A percentile compares a stretch with the other conserved stretches of the same genome.
Evolutionary conservation across 1,140 invertebrate species (phyloP).

Genomic region (Caerostris extrusa): DNA sequence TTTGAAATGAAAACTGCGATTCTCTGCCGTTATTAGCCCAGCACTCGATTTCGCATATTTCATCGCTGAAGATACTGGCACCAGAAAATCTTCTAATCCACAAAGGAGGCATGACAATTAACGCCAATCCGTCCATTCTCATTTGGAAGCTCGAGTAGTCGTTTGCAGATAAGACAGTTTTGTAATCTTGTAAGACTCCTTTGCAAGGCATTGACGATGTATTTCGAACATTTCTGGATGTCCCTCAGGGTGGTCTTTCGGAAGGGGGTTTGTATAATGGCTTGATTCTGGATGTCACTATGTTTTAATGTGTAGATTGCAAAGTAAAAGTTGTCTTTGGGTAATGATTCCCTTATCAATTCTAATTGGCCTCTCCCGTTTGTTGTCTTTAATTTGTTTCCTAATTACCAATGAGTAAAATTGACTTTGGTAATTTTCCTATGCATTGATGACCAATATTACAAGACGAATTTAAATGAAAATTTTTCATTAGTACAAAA

Average conservation of each 20-base stretch:
- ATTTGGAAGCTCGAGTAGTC: background rate
- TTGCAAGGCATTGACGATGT: background rate
- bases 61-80: background rate
- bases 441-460: no score
- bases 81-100: background rate
- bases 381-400: no score
- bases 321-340: background rate
- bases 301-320: background rate
- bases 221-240: background rate
- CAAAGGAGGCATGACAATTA: constrained; percentile 59
- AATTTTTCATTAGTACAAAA: no score
- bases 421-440: no score
- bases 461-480: no score
- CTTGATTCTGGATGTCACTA: background rate
- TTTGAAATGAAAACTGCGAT: constrained; percentile 60
- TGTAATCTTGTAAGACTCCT: constrained; percentile 32
- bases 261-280: background rate
- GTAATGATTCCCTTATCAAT: background rate
- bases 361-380: background rate
- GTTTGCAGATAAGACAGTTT: constrained; percentile 21
- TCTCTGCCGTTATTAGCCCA: constrained; percentile 44
- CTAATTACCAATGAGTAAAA: no score
- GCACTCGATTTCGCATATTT: constrained; percentile 2
- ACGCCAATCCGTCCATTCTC: constrained; percentile 53
- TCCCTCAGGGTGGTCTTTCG: background rate